phyloP scores from a whole-genome alignment of 2,113 vertebrate species.

The Heterocephalus glaber region DNA sequence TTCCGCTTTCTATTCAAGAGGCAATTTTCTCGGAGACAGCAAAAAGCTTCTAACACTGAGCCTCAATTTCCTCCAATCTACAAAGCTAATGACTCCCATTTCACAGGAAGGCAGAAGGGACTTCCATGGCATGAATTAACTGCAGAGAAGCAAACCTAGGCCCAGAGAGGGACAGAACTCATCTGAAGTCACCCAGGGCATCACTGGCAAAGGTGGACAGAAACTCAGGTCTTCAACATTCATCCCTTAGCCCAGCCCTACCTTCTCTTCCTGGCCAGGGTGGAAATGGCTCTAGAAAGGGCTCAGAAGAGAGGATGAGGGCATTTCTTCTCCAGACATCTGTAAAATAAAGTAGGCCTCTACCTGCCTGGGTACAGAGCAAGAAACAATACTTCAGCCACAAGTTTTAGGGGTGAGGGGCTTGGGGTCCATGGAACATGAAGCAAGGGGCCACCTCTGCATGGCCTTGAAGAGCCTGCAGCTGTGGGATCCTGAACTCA shows the following conservation, averaged over 20 bases:
- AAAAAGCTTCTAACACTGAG: constrained; percentile 17
- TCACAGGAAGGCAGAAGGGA: not conserved
- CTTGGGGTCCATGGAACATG: fast-evolving
- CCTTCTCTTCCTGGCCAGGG: not conserved
- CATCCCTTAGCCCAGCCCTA: not conserved
- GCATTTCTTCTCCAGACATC: not conserved
- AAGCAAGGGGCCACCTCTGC: not conserved
- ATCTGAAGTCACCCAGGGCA: not conserved
- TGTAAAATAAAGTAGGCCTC: not conserved
- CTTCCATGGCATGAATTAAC: not conserved
- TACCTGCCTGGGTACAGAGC: not conserved
- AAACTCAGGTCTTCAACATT: not conserved
- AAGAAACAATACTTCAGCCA: not conserved
- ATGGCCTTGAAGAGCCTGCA: not conserved
- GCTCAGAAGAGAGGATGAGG: not conserved
- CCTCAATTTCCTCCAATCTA: constrained; percentile 64
- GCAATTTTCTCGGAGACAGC: constrained; percentile 27
- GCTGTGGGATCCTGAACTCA: not conserved
- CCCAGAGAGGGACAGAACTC: not conserved
- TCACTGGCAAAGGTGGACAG: not conserved
- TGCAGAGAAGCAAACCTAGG: not conserved
- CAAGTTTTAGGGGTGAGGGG: not conserved
- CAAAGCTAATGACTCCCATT: constrained; percentile 34
- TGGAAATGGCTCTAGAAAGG: not conserved
- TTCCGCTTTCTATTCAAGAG: constrained; percentile 48